These are phyloP conservation scores for Pristionchus japonicus DNA, from an alignment of 2,888 invertebrate species.

Conservation along the genomic window DNA sequence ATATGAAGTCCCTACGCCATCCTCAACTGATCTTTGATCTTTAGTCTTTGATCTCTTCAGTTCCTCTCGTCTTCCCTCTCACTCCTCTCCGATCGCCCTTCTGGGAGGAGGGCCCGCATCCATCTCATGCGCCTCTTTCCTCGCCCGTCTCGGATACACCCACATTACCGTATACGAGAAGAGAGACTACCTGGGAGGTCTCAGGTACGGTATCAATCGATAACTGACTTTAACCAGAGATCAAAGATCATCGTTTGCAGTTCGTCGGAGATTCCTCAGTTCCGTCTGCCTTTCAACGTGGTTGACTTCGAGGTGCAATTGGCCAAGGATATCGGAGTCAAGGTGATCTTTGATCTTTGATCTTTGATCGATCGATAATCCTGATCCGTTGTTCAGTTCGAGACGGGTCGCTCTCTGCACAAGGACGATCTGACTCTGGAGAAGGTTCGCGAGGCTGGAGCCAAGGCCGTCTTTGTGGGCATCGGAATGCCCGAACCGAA, in stretches of 20 bases:
- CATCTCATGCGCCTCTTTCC: constrained; percentile 94
- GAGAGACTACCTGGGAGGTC: constrained; percentile 87
- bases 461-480: constrained; percentile 82
- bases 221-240: background rate
- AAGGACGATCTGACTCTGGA: constrained; percentile 77
- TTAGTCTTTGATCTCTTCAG: constrained; percentile 55
- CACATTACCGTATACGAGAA: constrained; percentile 94
- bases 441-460: constrained; percentile 78
- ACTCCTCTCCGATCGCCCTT: constrained; percentile 84
- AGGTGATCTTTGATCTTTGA: constrained; percentile 78
- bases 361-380: too few species aligned
- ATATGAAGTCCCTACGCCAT: too few species aligned
- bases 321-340: constrained; percentile 92
- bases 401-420: constrained; percentile 84
- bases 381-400: constrained; percentile 75
- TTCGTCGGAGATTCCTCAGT: constrained; percentile 95
- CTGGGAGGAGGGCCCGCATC: constrained; percentile 96
- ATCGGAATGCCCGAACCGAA: constrained; percentile 90
- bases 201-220: constrained; percentile 81
- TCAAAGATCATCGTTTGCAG: constrained; percentile 79
- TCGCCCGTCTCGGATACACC: constrained; percentile 92
- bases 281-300: constrained; percentile 91
- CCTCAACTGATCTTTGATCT: background rate
- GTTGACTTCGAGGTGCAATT: constrained; percentile 93
- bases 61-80: constrained; percentile 76